Evolutionary conservation across 2,797 vertebrate genomes (phyloP), one percentile per base, ranked within the genome.

Genomic region (Valencia hispanica): DNA sequence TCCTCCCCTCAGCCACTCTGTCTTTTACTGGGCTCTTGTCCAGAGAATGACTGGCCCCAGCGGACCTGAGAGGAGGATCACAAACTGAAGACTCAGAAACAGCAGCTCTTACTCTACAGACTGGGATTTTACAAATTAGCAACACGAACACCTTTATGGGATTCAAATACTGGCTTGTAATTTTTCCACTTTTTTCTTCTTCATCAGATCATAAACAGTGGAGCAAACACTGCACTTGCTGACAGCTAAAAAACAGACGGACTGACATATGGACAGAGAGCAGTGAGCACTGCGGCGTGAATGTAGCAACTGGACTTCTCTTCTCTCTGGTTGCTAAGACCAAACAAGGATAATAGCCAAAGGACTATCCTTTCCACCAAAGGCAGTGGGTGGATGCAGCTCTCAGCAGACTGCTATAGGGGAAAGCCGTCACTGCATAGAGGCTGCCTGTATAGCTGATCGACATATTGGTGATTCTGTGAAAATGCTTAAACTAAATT

Each of bases 351-450:
- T 85, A 89, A 88, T 78, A 91, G 77, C 86, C 88, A 85, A 88
- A 88, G 80, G 86, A 82, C 77, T 86, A 81, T 85, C 86, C 86
- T 91, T 85, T 92, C 87, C 87, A 89, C 84, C 12, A 83, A 66
- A 89, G 89, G 83, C 86, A 66, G 93, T 93, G 92, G 92, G 92
- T 91, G 93, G 93, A 94, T 91, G 89, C 88, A 85, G 87, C 88
- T 86, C 82, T 90, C 77, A 90, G 87, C 86, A 85, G 86, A 73
- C 82, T 68, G 81, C 89, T 91, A 91, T 89, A 92, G 87, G 89
- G 85, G 87, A 84, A 84, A 85, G 84, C 77, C 85, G 81, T 70
- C 70, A 75, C 90, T 87, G 81, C 86, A 87, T 85, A 90, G 84
- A 84, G 75, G 75, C 88, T 84, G 82, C 84, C 84, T 79, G 82